Evolutionary conservation across 2,888 invertebrate species (phyloP), one percentile per base, ranked within the genome.

Genomic region (Heliconius ismenius): DNA sequence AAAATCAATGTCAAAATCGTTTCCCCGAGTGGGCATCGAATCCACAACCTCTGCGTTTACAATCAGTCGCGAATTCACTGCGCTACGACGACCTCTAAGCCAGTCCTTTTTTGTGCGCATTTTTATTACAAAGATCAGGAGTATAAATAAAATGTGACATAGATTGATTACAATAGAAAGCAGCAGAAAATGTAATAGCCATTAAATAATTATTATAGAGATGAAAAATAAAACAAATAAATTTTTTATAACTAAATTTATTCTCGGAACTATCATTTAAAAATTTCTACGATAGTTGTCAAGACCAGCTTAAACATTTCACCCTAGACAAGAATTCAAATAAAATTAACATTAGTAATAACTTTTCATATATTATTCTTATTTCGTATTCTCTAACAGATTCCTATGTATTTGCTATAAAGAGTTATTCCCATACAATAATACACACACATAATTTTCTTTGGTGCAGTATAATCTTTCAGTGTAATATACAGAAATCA

Each of bases 211-310:
- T 62, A 39, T 58, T 9, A 62, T 63, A 54, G 0, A 24, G 62
- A 75, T 65, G 65, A 78, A 75, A 78, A 78, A 75, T 75, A 32
- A 78, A 78, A 78, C 78, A 78, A 76, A 69, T 69, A 32, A 36
- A 4, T 82, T 87, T 58, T 89, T 88, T 85, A 43, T 87, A 87
- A 87, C 89, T 91, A 89, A 90, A 88, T 91, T 90, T 92, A 91
- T 90, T 92, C 84, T 83, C 88, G 89, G 89, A 89, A 89, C 89
- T 90, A 90, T 89, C 83, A 80, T 89, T 91, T 89, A 87, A 87
- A 89, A 89, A 88, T 67, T 84, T 85, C 88, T 90, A 90, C 86
- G 83, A 83, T 86, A 85, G 82, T 86, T 82, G 81, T 86, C 83
- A 87, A 88, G 87, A 86, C 82, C 90, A 90, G 90, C 85, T 90